Conservation (phyloP, 2,113 vertebrate species). For the Notechis scutatus region DNA sequence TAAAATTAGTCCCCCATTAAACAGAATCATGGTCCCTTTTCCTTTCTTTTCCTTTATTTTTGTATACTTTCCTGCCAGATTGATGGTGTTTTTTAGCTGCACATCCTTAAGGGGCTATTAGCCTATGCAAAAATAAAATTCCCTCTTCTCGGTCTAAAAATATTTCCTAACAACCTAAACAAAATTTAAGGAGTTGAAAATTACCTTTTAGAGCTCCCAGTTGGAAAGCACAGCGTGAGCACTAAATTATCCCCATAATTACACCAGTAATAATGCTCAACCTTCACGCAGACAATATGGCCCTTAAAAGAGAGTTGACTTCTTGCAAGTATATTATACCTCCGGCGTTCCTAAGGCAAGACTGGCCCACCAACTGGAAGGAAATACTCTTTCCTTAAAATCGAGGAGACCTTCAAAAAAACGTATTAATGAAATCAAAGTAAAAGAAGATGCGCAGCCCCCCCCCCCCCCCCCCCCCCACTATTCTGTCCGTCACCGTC, state of each 20-base stretch:
- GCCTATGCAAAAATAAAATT: constrained; percentile 51
- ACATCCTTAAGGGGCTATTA: constrained; percentile 48
- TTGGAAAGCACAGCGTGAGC: constrained; percentile 47
- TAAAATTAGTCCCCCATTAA: constrained; percentile 3
- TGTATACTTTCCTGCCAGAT: constrained; percentile 1
- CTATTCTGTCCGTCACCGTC: too few relatives aligned
- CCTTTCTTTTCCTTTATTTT: neutral
- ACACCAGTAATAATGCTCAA: constrained; percentile 42
- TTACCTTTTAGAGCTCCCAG: constrained; percentile 57
- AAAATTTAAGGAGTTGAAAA: constrained; percentile 63
- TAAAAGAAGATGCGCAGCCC: neutral
- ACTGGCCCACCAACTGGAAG: neutral
- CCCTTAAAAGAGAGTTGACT: constrained; percentile 38
- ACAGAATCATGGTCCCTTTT: neutral
- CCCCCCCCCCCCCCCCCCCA: too few relatives aligned
- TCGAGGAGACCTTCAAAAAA: neutral
- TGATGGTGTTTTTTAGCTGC: constrained; percentile 46
- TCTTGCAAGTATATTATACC: constrained; percentile 30
- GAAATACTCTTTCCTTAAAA: neutral
- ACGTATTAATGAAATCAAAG: neutral
- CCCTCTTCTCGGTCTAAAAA: constrained; percentile 46
- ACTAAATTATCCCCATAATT: constrained; percentile 56
- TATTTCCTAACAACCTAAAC: constrained; percentile 55
- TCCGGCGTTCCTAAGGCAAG: constrained; percentile 8
- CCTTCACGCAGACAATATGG: constrained; percentile 46